Evolutionary conservation across 2,888 invertebrate species (phyloP).

Genomic region (Leistus spinibarbis): DNA sequence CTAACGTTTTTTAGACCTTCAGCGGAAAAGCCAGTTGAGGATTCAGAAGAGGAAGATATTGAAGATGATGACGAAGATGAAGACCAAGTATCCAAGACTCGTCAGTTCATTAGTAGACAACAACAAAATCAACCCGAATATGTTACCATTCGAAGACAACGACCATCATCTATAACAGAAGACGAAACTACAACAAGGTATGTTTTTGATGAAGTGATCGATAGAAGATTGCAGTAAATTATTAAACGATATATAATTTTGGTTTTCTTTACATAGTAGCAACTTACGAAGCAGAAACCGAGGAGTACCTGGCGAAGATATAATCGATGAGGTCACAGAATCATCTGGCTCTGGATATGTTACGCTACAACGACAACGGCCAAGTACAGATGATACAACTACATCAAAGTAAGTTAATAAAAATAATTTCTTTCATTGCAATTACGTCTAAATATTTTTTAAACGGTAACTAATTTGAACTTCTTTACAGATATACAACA

Average conservation of each 20-base stretch:
- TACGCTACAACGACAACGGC: conserved; percentile 64
- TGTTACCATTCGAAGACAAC: conserved; percentile 68
- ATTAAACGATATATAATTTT: neutral
- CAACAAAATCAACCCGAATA: conserved; percentile 62
- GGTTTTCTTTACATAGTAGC: neutral
- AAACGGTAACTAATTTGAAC: neutral
- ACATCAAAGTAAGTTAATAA: conserved; percentile 59
- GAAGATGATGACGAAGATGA: conserved; percentile 48
- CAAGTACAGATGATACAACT: conserved; percentile 58
- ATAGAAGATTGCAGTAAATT: too few species aligned
- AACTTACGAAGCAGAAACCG: conserved; percentile 11
- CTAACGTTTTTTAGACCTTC: conserved; percentile 45
- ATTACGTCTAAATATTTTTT: neutral
- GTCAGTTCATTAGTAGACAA: conserved; percentile 52
- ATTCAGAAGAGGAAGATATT: conserved; percentile 44
- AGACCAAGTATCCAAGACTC: conserved; percentile 48
- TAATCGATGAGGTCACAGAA: conserved; percentile 41
- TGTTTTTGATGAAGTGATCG: neutral
- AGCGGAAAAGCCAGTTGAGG: conserved; percentile 45
- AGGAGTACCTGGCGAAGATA: conserved; percentile 46
- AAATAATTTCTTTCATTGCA: neutral
- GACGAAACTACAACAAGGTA: conserved; percentile 37
- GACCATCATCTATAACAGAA: conserved; percentile 57
- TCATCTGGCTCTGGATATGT: conserved; percentile 63
- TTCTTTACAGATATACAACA: conserved; percentile 51